Conservation (phyloP, 2,113 vertebrate genomes). For the Eonycteris spelaea region DNA sequence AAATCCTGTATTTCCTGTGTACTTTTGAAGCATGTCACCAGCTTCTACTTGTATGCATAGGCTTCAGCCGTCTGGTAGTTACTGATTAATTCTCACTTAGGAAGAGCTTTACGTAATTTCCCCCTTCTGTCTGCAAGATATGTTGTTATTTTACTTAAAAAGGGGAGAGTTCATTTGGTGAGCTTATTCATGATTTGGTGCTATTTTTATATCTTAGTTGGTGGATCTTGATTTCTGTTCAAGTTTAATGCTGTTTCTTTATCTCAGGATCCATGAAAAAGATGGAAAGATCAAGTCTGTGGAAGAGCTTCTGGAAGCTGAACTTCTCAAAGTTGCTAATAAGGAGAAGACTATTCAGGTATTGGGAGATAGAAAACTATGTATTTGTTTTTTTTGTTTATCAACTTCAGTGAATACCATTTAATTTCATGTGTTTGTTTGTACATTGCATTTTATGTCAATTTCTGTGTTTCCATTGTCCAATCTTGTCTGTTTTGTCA, state of each 20-base stretch:
- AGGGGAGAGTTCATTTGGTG: not conserved
- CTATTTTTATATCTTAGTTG: slow-evolving; percentile 13
- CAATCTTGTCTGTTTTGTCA: slow-evolving; percentile 87
- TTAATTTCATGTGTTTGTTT: slow-evolving; percentile 74
- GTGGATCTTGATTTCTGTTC: not conserved
- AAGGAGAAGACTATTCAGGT: slow-evolving; percentile 87
- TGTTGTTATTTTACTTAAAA: not conserved
- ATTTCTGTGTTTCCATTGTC: slow-evolving; percentile 84
- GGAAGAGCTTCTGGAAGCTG: slow-evolving; percentile 89
- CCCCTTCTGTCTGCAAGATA: not conserved
- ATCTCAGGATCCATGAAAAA: slow-evolving; percentile 89
- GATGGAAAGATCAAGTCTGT: slow-evolving; percentile 90
- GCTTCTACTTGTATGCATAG: not conserved
- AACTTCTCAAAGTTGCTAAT: slow-evolving; percentile 84
- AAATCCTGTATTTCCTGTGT: not conserved
- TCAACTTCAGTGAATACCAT: slow-evolving; percentile 68
- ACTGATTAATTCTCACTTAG: slow-evolving; percentile 15
- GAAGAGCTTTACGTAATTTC: not conserved
- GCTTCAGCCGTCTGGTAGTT: not conserved
- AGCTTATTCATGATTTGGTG: not conserved
- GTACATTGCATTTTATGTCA: slow-evolving; percentile 73
- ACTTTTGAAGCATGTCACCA: not conserved
- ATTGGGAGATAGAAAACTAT: not conserved
- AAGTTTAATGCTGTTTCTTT: slow-evolving; percentile 37
- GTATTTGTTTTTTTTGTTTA: slow-evolving; percentile 36